Conservation (phyloP, 2,797 vertebrate genomes). For the Lycodopsis pacificus region DNA sequence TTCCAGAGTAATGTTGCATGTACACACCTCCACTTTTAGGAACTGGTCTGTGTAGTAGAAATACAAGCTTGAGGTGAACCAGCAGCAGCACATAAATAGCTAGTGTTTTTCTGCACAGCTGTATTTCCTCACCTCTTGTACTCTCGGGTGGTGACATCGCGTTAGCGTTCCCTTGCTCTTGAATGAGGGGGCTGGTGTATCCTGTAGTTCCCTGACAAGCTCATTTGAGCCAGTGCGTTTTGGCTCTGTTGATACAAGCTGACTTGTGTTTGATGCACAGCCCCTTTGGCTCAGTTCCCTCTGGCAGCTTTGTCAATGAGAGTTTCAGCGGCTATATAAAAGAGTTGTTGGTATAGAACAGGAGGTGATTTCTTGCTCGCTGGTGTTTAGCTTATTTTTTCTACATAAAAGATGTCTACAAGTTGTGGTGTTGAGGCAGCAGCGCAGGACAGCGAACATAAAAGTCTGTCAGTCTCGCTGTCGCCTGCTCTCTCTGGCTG, state of each 20-base stretch:
- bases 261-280: conserved; percentile 53
- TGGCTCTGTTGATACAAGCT: conserved; percentile 45
- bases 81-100: conserved; percentile 40
- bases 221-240: conserved; percentile 63
- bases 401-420: conserved; percentile 43
- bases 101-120: conserved; percentile 17
- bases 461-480: conserved; percentile 70
- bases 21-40: conserved; percentile 11
- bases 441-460: conserved; percentile 64
- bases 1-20: conserved; percentile 14
- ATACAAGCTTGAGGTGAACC: conserved; percentile 38
- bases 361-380: conserved; percentile 39
- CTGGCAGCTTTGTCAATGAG: conserved; percentile 49
- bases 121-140: conserved; percentile 29
- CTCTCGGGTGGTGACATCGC: conserved; percentile 39
- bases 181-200: conserved; percentile 45
- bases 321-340: conserved; percentile 41
- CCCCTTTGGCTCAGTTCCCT: conserved; percentile 41
- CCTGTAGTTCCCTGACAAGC: conserved; percentile 62
- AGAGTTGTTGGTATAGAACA: conserved; percentile 29
- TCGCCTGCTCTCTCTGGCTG: conserved; percentile 73
- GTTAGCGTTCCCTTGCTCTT: conserved; percentile 29
- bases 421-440: conserved; percentile 49
- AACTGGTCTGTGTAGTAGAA: conserved; percentile 40
- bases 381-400: conserved; percentile 32